Conservation (phyloP, 1,140 invertebrate species). For the Drosophila sulfurigaster region DNA sequence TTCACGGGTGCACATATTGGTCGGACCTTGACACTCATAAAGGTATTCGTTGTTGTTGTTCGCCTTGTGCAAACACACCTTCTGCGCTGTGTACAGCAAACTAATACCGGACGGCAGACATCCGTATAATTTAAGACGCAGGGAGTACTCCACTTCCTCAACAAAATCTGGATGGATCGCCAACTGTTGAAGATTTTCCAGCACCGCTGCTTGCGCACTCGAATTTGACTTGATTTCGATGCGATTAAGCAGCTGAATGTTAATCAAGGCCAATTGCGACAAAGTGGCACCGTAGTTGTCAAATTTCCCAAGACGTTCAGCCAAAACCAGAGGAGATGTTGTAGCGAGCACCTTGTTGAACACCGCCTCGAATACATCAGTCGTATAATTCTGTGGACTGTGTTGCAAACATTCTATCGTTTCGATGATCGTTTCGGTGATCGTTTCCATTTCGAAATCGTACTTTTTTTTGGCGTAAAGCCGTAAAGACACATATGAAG, state of each 20-base stretch:
- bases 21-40: conserved; percentile 67
- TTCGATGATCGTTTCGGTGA: too few species aligned
- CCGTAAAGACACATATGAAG: too few species aligned
- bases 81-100: conserved; percentile 55
- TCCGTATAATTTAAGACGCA: conserved; percentile 42
- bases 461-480: too few species aligned
- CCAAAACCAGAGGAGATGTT: conserved; percentile 56
- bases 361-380: conserved; percentile 55
- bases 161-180: conserved; percentile 42
- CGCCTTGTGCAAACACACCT: conserved; percentile 65
- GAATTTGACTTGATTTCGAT: conserved; percentile 39
- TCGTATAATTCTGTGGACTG: conserved; percentile 59
- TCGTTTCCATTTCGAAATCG: too few species aligned
- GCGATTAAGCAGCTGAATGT: conserved; percentile 51
- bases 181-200: conserved; percentile 50
- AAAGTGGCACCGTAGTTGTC: conserved; percentile 53
- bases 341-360: conserved; percentile 55
- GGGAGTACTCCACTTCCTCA: conserved; percentile 20
- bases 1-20: conserved; percentile 64
- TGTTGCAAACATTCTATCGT: too few species aligned
- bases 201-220: conserved; percentile 13
- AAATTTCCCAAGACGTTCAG: conserved; percentile 23
- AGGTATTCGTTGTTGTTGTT: conserved; percentile 57
- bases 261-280: conserved; percentile 53
- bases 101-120: conserved; percentile 48